These are phyloP conservation scores for Cryptosula pallasiana DNA, from an alignment of 2,888 invertebrate species.

Conservation along the genomic window DNA sequence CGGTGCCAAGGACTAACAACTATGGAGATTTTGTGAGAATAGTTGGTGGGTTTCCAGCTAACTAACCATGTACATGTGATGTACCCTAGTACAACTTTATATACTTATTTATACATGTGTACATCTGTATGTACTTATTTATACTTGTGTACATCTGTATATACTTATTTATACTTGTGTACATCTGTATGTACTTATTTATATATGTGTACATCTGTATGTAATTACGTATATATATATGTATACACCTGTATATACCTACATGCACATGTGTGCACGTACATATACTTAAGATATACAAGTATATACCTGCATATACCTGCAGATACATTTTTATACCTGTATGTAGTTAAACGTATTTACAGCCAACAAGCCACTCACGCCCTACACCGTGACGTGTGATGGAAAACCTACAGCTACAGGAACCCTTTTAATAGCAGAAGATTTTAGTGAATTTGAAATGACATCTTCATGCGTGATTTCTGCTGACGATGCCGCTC, in stretches of 20 bases:
- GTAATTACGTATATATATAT: neutral
- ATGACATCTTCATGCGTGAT: neutral
- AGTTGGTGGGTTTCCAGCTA: neutral
- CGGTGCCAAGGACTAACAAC: slow-evolving; percentile 8
- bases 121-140: neutral
- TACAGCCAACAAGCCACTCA: neutral
- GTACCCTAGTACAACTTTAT: neutral
- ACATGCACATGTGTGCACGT: neutral
- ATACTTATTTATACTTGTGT: neutral
- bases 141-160: neutral
- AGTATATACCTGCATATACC: neutral
- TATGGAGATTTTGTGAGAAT: slow-evolving; percentile 1
- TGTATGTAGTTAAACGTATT: too few species aligned
- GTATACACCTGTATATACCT: neutral
- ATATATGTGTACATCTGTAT: neutral
- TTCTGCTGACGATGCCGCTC: too few species aligned
- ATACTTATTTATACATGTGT: neutral
- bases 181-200: neutral
- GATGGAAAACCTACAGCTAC: neutral
- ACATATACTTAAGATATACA: neutral
- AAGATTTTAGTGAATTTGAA: too few species aligned
- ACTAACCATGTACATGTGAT: too few species aligned
- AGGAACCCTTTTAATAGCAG: too few species aligned
- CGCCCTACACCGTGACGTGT: neutral
- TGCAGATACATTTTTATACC: too few species aligned